Base-by-base conservation (phyloP, 2,113 vertebrate species). In the Ailurus styani region DNA sequence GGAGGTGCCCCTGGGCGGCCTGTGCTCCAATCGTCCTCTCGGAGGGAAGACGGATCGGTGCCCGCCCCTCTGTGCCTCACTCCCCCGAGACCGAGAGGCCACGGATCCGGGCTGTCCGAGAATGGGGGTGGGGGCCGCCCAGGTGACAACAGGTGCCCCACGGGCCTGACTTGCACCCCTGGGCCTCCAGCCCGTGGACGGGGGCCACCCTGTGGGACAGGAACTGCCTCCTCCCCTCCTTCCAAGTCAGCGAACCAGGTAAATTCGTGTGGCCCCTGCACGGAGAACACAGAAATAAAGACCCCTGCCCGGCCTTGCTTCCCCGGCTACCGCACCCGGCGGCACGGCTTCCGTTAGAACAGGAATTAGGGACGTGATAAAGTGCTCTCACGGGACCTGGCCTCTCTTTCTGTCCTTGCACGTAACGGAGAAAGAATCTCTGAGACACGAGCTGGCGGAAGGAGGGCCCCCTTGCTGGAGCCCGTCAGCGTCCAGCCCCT, bases 141-240 rank as follows among this genome's bases (percentile, higher is more conserved):
- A 5, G 1, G 47, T 0, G 0, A 7, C 0, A 12, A 14, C 0
- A 75, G 3, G 42, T 11, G 72, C 31, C 47, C 11, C 4, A 12
- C 25, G 37, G 29, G 37, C n/a, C 45, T 15, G 23, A 15, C 31
- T 50, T 6, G 42, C 47, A 27, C 42, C 31, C 11, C 4, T 0
- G 8, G n/a, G 31, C 27, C 29, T 25, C 1, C 0, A 7, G 54
- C 23, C n/a, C 6, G 2, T 10, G 1, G 60, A 45, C 0, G 0
- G 0, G 29, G 75, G 29, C 34, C 25, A 7, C 70, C 31, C 52
- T 6, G 0, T 1, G 4, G 50, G 5, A 21, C 0, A 0, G 1
- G 50, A 78, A 3, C 25, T 9, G 6, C 89, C 27, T 7, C 20
- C 25, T 47, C 6, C 6, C 55, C 47, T 40, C 50, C 18, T 31